A percentile compares a stretch with the other conserved stretches of the same genome.
Evolutionary conservation across 1,140 invertebrate species (phyloP).

Genomic region (Pygmarrhopalites habei): DNA sequence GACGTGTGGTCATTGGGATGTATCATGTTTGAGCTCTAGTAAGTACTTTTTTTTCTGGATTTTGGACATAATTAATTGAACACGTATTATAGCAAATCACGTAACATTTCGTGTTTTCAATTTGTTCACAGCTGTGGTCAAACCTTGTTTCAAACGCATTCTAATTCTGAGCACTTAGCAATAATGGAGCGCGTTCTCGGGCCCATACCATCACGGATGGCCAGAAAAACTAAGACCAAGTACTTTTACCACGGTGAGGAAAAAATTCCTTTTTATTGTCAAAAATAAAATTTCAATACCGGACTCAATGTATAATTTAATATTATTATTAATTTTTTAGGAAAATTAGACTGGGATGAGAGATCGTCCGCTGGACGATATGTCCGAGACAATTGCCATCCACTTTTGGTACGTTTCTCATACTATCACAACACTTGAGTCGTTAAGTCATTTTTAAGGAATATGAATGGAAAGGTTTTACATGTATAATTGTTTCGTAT

Average conservation of each 20-base stretch:
- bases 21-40: conserved; percentile 98
- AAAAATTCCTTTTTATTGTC: too few species aligned
- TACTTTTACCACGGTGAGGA: conserved; percentile 94
- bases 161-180: conserved; percentile 97
- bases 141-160: conserved; percentile 98
- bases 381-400: conserved; percentile 97
- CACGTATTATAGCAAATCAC: too few species aligned
- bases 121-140: too few species aligned
- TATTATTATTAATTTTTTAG: too few species aligned
- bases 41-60: too few species aligned
- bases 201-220: conserved; percentile 89
- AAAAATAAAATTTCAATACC: too few species aligned
- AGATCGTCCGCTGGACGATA: conserved; percentile 86
- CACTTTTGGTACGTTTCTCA: conserved; percentile 63
- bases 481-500: background rate
- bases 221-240: conserved; percentile 93
- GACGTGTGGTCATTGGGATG: conserved; percentile 99
- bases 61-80: too few species aligned
- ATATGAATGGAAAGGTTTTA: background rate
- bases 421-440: background rate
- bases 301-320: too few species aligned
- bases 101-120: too few species aligned
- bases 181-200: conserved; percentile 99
- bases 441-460: background rate
- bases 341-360: conserved; percentile 89